These are phyloP conservation scores for Argya squamiceps DNA, from an alignment of 2,797 vertebrate species.

Conservation along the genomic window DNA sequence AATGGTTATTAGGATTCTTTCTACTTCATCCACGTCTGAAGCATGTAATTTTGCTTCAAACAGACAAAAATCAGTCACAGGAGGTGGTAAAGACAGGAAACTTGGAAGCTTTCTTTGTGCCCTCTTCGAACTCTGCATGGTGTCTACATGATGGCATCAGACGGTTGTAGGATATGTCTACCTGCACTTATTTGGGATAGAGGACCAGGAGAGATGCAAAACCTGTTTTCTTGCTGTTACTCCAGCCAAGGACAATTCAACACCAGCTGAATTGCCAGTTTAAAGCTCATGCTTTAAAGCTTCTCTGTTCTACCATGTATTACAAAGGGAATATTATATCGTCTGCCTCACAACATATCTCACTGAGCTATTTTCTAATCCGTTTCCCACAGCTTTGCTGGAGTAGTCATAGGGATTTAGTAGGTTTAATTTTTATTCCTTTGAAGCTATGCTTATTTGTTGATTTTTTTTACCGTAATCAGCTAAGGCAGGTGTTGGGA, in stretches of 20 bases:
- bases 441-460: neutral
- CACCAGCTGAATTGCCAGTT: neutral
- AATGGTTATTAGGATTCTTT: neutral
- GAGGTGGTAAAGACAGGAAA: neutral
- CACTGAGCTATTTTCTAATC: neutral
- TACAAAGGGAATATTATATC: neutral
- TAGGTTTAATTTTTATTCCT: conserved; percentile 11
- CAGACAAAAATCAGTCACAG: neutral
- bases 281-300: neutral
- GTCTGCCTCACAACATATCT: neutral
- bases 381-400: neutral
- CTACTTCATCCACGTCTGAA: neutral
- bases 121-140: neutral
- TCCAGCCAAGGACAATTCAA: neutral
- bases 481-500: neutral
- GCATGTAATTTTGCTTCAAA: neutral
- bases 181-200: neutral
- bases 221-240: neutral
- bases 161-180: neutral
- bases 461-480: neutral
- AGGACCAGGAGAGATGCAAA: neutral
- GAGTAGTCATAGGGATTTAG: neutral
- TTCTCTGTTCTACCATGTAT: neutral
- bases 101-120: neutral
- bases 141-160: neutral